Base-by-base conservation (phyloP, 2,113 vertebrate species). In the Halcyon senegalensis region DNA sequence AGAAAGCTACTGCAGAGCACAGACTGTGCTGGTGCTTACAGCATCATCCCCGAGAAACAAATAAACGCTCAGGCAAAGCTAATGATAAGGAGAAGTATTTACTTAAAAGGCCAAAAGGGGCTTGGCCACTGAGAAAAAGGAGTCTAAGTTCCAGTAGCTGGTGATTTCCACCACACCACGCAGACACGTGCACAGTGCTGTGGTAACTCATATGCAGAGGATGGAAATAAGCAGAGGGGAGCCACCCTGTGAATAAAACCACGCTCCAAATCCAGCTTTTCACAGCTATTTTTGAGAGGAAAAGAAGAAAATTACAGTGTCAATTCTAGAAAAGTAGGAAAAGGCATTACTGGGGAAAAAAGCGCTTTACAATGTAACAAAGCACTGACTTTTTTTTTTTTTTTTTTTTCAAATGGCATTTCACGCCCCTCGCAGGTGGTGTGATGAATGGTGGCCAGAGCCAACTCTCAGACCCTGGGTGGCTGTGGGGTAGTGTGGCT, bases 71-170 rank as follows among this genome's bases (percentile, higher is more conserved):
- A 46, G 64, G 46, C 50, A 92, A 68, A 92, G n/a, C n/a, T 66
- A 92, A 84, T 37, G 55, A 25, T 80, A 58, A 56, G 75, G 63
- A 86, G n/a, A 90, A 93, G 24, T 15, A 70, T 70, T 89, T 86
- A 67, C 23, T 92, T 78, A 20, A 67, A 94, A 89, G 76, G 73
- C 27, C 80, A 88, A 89, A 90, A 74, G 64, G 66, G 33, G 43
- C 48, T 64, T 60, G 80, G 69, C 33, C 73, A 43, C 43, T 31
- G 64, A 94, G 64, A 77, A 86, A 53, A 87, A 39, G 43, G 14
- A 44, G 39, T 62, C 53, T n/a, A 84, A 48, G n/a, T 73, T 64
- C 41, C 0, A 0, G 4, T 35, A 69, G 72, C 44, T 87, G 37
- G 43, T 92, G 56, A 68, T n/a, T 84, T 86, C 86, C 43, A 89